phyloP scores from a whole-genome alignment of 2,113 vertebrate species.

The Lycaon pictus region DNA sequence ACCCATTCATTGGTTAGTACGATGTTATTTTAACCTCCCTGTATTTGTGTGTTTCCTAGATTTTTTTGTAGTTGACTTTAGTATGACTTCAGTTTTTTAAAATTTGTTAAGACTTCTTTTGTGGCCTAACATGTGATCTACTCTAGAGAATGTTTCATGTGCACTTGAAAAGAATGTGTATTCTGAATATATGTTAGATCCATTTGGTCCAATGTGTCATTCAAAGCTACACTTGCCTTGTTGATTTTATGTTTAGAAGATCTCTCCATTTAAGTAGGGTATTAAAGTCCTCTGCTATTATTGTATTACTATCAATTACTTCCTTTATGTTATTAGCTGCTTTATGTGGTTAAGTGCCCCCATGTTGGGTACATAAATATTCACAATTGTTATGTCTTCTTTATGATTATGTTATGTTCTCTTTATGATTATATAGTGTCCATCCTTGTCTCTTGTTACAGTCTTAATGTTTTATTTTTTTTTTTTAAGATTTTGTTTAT shows the following conservation, averaged over 20 bases:
- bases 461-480: neutral
- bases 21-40: neutral
- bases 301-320: neutral
- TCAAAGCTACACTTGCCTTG: neutral
- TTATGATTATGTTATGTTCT: neutral
- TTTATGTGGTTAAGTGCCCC: neutral
- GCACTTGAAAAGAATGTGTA: neutral
- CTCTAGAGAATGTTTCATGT: neutral
- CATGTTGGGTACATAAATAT: neutral
- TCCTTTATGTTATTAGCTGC: neutral
- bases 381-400: neutral
- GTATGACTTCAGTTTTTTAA: neutral
- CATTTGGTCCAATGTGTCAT: neutral
- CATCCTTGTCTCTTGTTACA: neutral
- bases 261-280: neutral
- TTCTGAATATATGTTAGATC: neutral
- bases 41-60: neutral
- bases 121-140: neutral
- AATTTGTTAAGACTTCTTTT: neutral
- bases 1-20: neutral
- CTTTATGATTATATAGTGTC: neutral
- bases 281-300: neutral
- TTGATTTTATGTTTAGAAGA: neutral
- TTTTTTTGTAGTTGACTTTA: neutral
- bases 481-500: too few relatives aligned